Evolutionary conservation across 2,113 vertebrate species (phyloP).

Genomic region (Paradoxurus hermaphroditus): DNA sequence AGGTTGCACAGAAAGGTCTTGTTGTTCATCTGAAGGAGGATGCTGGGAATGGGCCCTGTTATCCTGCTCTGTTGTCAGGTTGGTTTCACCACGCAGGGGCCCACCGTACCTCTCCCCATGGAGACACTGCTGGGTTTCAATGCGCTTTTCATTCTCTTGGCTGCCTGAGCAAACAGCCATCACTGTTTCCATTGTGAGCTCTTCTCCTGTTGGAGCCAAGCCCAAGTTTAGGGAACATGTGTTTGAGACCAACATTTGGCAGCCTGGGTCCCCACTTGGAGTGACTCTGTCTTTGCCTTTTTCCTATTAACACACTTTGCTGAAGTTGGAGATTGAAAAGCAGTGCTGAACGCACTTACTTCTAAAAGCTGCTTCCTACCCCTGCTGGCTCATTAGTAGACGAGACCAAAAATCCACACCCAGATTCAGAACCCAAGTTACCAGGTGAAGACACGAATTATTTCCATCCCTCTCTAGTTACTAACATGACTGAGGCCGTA

Average conservation of each 20-base stretch:
- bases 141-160: slow-evolving; percentile 53
- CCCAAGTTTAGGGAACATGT: slow-evolving; percentile 3
- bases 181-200: slow-evolving; percentile 43
- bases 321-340: slow-evolving; percentile 19
- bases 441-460: neutral
- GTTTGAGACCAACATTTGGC: slow-evolving; percentile 27
- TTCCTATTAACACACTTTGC: neutral
- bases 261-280: slow-evolving; percentile 21
- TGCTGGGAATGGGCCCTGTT: neutral
- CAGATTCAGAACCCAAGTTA: neutral
- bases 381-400: neutral
- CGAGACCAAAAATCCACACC: neutral
- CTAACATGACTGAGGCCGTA: neutral
- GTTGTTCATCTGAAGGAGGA: neutral
- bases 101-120: neutral
- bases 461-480: neutral
- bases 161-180: slow-evolving; percentile 42
- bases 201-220: neutral
- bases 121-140: slow-evolving; percentile 38
- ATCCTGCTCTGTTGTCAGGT: neutral
- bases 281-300: slow-evolving; percentile 23
- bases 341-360: neutral
- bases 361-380: slow-evolving; percentile 31
- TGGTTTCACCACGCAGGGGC: neutral
- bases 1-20: neutral